These are phyloP conservation scores for Gila robusta DNA, from an alignment of 2,797 vertebrate species.

Conservation along the genomic window DNA sequence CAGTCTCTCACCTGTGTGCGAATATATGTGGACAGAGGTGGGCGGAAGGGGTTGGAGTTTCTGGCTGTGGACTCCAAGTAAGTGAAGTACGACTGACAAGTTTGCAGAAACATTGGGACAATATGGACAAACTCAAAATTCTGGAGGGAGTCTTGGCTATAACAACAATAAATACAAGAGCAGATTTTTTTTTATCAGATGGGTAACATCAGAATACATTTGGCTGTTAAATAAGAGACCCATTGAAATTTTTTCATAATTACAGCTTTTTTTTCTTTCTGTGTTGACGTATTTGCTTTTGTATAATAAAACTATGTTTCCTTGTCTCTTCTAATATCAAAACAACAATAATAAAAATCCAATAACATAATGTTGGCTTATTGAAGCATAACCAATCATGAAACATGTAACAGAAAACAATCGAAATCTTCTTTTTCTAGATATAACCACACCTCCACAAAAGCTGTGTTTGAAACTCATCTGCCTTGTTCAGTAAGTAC, in stretches of 20 bases:
- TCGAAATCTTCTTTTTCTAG: too few species aligned
- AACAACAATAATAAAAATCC: neutral
- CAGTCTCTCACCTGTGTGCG: conserved; percentile 69
- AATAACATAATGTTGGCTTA: neutral
- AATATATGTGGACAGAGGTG: conserved; percentile 65
- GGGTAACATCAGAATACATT: neutral
- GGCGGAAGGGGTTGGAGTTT: conserved; percentile 57
- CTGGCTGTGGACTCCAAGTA: conserved; percentile 80
- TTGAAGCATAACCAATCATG: neutral
- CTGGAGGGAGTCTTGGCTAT: conserved; percentile 72
- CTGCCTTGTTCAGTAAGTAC: conserved; percentile 77
- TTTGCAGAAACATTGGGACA: conserved; percentile 77
- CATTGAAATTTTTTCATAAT: too few species aligned
- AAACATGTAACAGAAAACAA: neutral
- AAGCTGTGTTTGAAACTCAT: conserved; percentile 75
- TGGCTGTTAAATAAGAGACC: neutral
- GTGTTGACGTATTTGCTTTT: neutral
- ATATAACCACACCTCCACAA: conserved; percentile 59
- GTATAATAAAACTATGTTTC: neutral
- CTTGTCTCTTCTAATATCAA: neutral
- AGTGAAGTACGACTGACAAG: conserved; percentile 82
- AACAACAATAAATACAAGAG: conserved; percentile 30
- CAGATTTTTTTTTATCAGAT: neutral
- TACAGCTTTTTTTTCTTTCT: neutral
- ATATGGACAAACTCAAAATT: conserved; percentile 68